Evolutionary conservation across 2,888 invertebrate genomes (phyloP), one percentile per base, ranked within the genome.

Genomic region (Noctua fimbriata): DNA sequence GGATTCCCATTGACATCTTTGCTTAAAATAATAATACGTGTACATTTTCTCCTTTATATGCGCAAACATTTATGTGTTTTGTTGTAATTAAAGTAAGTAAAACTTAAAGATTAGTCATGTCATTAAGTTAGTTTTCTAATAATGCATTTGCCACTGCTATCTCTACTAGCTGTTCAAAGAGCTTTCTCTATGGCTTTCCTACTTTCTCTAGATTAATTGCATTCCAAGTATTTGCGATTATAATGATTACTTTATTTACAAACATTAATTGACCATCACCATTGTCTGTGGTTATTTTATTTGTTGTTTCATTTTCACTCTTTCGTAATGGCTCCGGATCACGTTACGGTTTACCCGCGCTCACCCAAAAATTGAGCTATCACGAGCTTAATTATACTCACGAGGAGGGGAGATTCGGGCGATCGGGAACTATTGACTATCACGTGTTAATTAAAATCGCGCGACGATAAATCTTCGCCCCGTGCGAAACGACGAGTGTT

Each of bases 371-470:
- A 92, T 93, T 92, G 90, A 93, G 92, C 86, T 92, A 93, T 93
- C 93, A 92, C 81, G 88, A 76, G 72, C 73, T 84, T 90, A 92
- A 93, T 93, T 93, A 91, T 84, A 87, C 77, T 87, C 78, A 82
- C 78, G 69, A 76, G 69, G 90, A 92, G 90, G 92, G 90, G 88
- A 73, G 82, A 80, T 81, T 74, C 76, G 84, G 88, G 82, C 83
- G 82, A 88, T 90, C 81, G 73, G 83, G 85, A 84, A 90, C 89
- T 90, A 90, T 93, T 91, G 92, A 91, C 91, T 93, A 94, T 94
- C 90, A 94, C 90, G 93, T 93, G 95, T 92, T 95, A 95, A 95
- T 95, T 95, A 95, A 95, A 95, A 95, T 92, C 78, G 92, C 89
- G 89, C 90, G 88, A 87, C 93, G 92, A 95, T 95, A 95, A 95